phyloP scores from a whole-genome alignment of 2,797 vertebrate genomes.

The Synaphobranchus kaupii region DNA sequence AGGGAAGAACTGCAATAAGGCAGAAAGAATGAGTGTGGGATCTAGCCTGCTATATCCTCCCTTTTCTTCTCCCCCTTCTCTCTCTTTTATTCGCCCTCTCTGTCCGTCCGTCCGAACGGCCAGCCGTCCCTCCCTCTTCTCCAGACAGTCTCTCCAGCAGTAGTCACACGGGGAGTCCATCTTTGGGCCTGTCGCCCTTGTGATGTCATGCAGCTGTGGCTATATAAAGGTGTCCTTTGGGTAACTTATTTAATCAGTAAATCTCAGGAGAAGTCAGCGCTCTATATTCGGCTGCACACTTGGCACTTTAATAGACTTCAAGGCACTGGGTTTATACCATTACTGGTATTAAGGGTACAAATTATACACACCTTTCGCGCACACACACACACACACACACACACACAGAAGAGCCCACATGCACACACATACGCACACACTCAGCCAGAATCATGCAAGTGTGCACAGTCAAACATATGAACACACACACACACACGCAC shows the following conservation, averaged over 20 bases:
- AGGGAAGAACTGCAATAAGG: neutral
- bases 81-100: neutral
- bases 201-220: neutral
- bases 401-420: neutral
- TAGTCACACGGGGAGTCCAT: neutral
- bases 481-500: neutral
- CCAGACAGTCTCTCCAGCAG: neutral
- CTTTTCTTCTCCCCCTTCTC: neutral
- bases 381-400: neutral
- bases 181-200: neutral
- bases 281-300: constrained; percentile 1
- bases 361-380: neutral
- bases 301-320: neutral
- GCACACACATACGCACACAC: neutral
- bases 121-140: neutral
- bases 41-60: neutral
- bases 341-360: neutral
- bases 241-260: neutral
- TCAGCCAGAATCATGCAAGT: neutral
- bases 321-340: neutral
- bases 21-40: neutral
- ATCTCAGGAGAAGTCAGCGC: neutral
- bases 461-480: neutral
- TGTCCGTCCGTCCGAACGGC: neutral
- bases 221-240: neutral